Evolutionary conservation across 2,113 vertebrate species (phyloP).

Genomic region (Percopsis transmontana): DNA sequence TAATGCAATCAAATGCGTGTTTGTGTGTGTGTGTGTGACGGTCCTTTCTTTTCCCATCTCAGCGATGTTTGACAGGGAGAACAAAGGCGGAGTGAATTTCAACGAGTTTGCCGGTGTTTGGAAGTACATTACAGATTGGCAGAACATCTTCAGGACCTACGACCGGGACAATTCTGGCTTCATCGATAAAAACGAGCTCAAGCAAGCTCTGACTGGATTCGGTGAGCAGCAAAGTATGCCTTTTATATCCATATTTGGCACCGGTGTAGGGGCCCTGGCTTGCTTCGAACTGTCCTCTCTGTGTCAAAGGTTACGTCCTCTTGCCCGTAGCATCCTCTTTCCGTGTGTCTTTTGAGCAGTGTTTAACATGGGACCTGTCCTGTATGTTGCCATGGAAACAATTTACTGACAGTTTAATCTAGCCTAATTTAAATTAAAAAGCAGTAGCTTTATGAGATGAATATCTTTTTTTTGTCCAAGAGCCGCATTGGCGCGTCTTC

Average conservation of each 20-base stretch:
- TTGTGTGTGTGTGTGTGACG: background rate
- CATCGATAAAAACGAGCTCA: slow-evolving; percentile 97
- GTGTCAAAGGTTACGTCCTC: slow-evolving; percentile 26
- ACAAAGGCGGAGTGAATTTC: slow-evolving; percentile 97
- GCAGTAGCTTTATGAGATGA: too few species aligned
- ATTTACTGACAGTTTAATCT: too few species aligned
- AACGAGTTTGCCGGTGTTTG: slow-evolving; percentile 95
- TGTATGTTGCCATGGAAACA: background rate
- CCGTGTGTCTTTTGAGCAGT: slow-evolving; percentile 5
- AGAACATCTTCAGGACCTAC: slow-evolving; percentile 96
- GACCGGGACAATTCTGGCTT: slow-evolving; percentile 97
- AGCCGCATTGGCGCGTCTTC: too few species aligned
- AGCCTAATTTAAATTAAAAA: too few species aligned
- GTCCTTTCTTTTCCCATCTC: slow-evolving; percentile 36
- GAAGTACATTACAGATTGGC: slow-evolving; percentile 99
- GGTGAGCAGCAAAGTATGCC: slow-evolving; percentile 83
- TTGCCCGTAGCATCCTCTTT: background rate
- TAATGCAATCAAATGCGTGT: background rate
- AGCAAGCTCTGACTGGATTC: slow-evolving; percentile 96
- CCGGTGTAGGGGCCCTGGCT: slow-evolving; percentile 42
- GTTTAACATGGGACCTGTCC: background rate
- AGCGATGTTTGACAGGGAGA: slow-evolving; percentile 99
- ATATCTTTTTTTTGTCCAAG: too few species aligned
- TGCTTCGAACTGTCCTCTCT: slow-evolving; percentile 8
- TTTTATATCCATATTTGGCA: slow-evolving; percentile 15